Evolutionary conservation across 2,113 vertebrate species (phyloP).

Genomic region (Brachionichthys hirsutus): DNA sequence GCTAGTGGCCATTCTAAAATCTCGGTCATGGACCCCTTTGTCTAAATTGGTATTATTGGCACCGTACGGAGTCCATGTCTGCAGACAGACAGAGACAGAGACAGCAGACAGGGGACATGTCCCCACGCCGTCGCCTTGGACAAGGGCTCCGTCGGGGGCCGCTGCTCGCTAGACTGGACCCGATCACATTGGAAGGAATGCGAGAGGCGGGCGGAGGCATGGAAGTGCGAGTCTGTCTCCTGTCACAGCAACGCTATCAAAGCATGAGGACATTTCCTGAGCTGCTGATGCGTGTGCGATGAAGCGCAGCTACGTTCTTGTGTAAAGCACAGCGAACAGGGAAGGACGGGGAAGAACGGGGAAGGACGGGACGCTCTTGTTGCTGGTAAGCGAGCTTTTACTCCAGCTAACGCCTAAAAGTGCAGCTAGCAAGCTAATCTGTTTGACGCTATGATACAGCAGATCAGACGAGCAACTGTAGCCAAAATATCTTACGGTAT

Average conservation of each 20-base stretch:
- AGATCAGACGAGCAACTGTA: constrained; percentile 19
- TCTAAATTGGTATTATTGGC: constrained; percentile 3
- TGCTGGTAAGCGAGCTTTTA: constrained; percentile 50
- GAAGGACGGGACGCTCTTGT: constrained; percentile 48
- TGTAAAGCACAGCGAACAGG: constrained; percentile 1
- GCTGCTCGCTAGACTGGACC: constrained; percentile 4
- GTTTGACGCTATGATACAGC: constrained; percentile 42
- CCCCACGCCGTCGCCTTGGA: constrained; percentile 42
- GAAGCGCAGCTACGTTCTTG: constrained; percentile 8
- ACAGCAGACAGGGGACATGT: constrained; percentile 9
- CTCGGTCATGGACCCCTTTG: constrained; percentile 2
- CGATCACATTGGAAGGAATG: constrained; percentile 30
- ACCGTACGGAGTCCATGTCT: background rate
- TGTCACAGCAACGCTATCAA: constrained; percentile 2
- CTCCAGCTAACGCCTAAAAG: constrained; percentile 25
- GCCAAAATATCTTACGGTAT: background rate
- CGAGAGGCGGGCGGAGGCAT: constrained; percentile 44
- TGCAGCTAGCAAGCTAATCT: constrained; percentile 48
- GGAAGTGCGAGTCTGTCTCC: constrained; percentile 21
- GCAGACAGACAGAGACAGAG: background rate
- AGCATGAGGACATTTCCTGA: background rate
- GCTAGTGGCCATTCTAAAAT: too few relatives aligned
- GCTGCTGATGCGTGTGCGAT: background rate
- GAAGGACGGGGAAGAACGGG: constrained; percentile 36
- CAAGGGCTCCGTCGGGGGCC: constrained; percentile 35